Evolutionary conservation across 2,113 vertebrate genomes (phyloP).

Genomic region (Tor tambroides): DNA sequence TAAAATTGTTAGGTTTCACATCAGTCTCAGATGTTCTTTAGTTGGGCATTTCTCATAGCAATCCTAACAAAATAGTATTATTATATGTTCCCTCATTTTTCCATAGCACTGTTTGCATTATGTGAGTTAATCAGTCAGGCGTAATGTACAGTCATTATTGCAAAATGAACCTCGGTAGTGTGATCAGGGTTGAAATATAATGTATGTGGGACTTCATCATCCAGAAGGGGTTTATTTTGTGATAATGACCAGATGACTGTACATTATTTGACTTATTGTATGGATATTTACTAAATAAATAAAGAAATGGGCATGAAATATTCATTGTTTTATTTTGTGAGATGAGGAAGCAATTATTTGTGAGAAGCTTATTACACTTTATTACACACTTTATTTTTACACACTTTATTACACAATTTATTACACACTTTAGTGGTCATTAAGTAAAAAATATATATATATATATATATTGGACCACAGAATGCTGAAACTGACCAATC

Average conservation of each 20-base stretch:
- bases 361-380: background rate
- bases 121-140: background rate
- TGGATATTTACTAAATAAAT: background rate
- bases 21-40: background rate
- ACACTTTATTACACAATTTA: background rate
- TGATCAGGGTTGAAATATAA: background rate
- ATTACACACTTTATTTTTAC: background rate
- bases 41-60: background rate
- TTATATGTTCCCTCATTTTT: background rate
- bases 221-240: background rate
- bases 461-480: background rate
- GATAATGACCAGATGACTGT: background rate
- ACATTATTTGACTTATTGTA: background rate
- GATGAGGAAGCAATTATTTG: background rate
- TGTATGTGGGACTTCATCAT: background rate
- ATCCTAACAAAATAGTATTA: background rate
- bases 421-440: background rate
- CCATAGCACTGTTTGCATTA: background rate
- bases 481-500: background rate
- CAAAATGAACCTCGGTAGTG: background rate
- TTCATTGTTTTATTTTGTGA: background rate
- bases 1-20: background rate
- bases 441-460: background rate
- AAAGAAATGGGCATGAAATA: background rate
- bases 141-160: background rate